These are phyloP conservation scores for Drosophila busckii DNA, from an alignment of 1,140 invertebrate genomes.

Conservation along the genomic window DNA sequence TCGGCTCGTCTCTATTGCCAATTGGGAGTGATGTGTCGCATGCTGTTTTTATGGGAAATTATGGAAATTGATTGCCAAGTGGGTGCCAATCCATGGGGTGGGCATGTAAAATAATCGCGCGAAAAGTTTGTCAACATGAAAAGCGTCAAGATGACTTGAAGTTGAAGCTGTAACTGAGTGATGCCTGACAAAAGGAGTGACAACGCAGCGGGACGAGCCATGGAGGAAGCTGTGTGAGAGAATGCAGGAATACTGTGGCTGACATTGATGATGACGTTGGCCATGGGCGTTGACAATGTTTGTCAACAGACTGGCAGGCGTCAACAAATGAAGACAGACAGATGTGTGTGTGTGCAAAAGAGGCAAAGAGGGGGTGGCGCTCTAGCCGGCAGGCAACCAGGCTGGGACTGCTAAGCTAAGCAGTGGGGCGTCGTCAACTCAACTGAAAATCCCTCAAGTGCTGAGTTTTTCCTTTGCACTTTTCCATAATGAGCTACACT, in stretches of 20 bases:
- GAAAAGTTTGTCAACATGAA: slow-evolving; percentile 38
- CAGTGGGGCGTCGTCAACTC: slow-evolving; percentile 18
- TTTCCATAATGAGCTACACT: slow-evolving; percentile 55
- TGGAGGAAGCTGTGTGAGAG: not conserved
- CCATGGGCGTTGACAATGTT: slow-evolving; percentile 69
- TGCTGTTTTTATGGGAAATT: slow-evolving; percentile 69
- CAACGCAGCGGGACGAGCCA: not conserved
- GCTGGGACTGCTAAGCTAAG: slow-evolving; percentile 1
- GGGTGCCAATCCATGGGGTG: not conserved
- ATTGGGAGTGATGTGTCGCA: slow-evolving; percentile 38
- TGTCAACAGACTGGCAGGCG: slow-evolving; percentile 43
- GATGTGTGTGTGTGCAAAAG: not conserved
- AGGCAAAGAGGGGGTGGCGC: not conserved
- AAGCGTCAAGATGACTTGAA: slow-evolving; percentile 50
- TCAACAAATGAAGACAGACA: slow-evolving; percentile 56
- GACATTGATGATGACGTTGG: slow-evolving; percentile 71
- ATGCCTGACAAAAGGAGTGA: slow-evolving; percentile 30
- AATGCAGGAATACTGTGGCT: slow-evolving; percentile 24
- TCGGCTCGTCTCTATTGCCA: no score
- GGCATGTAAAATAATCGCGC: slow-evolving; percentile 46
- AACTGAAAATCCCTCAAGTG: slow-evolving; percentile 38
- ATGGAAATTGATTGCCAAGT: slow-evolving; percentile 69
- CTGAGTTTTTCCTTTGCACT: slow-evolving; percentile 9
- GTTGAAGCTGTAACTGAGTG: slow-evolving; percentile 50
- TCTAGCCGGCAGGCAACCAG: not conserved